Evolutionary conservation across 2,888 invertebrate species (phyloP), one percentile per base, ranked within the genome.

Genomic region (Caenorhabditis auriculariae): DNA sequence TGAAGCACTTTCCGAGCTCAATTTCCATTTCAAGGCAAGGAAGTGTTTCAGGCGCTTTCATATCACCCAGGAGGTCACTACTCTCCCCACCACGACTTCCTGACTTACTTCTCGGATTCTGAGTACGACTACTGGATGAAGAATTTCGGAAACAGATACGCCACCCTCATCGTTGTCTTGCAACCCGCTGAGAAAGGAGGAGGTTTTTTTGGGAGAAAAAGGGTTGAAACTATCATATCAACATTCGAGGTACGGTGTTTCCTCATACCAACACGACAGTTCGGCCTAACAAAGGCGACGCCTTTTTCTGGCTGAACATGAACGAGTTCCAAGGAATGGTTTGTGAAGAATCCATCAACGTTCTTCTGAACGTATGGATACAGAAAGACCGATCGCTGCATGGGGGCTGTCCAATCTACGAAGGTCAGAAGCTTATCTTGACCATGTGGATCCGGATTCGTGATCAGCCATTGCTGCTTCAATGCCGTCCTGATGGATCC

Each of bases 221-320:
- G n/a, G n/a, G n/a, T n/a, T n/a, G n/a, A n/a, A n/a, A n/a, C n/a
- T n/a, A n/a, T n/a, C n/a, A n/a, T n/a, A n/a, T n/a, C n/a, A n/a
- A n/a, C n/a, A n/a, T n/a, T n/a, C n/a, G n/a, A 66, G 75, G 61
- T 2, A 78, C 77, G 1, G 58, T 78, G 6, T 77, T 75, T 44
- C 77, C 77, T 2, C 7, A 29, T 0, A 41, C 72, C 4, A 58
- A 54, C 4, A 26, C 62, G 2, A 47, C 56, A 7, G 59, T 76
- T 1, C 48, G 56, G 6, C 69, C 77, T 2, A 43, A 60, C 4
- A 49, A 64, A 2, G 77, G 77, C 19, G 77, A 78, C 44, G 76
- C 67, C 6, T 49, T 75, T 19, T 41, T 78, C 15, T 78, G 78
- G 78, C 54, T 66, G 43, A 77, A 78, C 50, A 60, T 65, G 57